Percentiles rank a stretch among this genome's conserved stretches.
These are phyloP conservation scores for Tetragnatha montana DNA, from an alignment of 2,888 invertebrate species.

Conservation along the genomic window DNA sequence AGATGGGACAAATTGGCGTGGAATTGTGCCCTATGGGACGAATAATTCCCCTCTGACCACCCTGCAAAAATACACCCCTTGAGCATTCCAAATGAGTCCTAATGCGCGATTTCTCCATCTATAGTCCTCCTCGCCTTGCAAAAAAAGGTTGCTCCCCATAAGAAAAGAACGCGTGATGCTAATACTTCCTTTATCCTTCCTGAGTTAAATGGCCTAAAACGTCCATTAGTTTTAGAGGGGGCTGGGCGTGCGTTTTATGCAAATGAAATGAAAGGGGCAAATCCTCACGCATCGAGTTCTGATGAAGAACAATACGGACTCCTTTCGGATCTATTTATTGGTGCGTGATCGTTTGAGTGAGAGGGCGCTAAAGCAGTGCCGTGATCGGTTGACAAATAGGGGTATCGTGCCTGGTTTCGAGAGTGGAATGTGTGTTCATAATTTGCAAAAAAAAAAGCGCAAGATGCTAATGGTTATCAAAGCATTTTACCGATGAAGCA, in stretches of 20 bases:
- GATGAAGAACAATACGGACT: slow-evolving; percentile 13
- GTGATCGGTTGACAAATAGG: slow-evolving; percentile 32
- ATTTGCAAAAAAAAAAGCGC: background rate
- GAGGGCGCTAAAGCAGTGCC: background rate
- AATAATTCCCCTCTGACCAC: slow-evolving; percentile 8
- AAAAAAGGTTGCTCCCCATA: slow-evolving; percentile 1
- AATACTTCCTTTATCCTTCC: slow-evolving; percentile 35
- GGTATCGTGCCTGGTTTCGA: slow-evolving; percentile 29
- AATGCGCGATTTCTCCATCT: slow-evolving; percentile 17
- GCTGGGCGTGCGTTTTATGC: slow-evolving; percentile 64
- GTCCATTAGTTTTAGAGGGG: slow-evolving; percentile 53
- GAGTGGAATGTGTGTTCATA: background rate
- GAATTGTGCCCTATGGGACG: slow-evolving; percentile 20
- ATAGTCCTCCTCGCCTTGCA: slow-evolving; percentile 3
- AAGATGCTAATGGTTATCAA: too few species aligned
- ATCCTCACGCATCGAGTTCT: slow-evolving; percentile 17
- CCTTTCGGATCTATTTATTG: slow-evolving; percentile 13
- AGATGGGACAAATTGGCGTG: background rate
- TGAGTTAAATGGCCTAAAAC: slow-evolving; percentile 58
- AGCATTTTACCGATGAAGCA: too few species aligned
- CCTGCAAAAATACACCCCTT: slow-evolving; percentile 22
- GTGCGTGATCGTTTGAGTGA: slow-evolving; percentile 10
- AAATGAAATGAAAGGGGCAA: slow-evolving; percentile 54
- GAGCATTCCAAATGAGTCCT: slow-evolving; percentile 51
- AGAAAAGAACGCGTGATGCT: slow-evolving; percentile 37